Evolutionary conservation across 2,797 vertebrate genomes (phyloP).

Genomic region (Tamandua tetradactyla): DNA sequence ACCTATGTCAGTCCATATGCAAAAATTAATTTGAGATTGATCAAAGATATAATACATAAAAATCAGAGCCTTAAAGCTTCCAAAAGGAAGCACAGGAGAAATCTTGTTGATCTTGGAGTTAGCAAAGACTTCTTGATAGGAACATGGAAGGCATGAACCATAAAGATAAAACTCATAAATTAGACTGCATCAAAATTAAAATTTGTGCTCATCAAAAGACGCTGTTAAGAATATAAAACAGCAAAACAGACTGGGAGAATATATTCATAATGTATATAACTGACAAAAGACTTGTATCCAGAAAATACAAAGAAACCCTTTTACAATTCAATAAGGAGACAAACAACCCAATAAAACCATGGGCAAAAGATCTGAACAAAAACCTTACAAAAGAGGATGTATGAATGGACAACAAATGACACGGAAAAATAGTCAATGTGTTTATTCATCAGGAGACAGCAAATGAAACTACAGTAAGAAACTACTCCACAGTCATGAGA

Average conservation of each 20-base stretch:
- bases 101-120: background rate
- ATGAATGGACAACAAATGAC: background rate
- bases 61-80: background rate
- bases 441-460: background rate
- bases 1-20: background rate
- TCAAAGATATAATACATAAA: background rate
- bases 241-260: background rate
- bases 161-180: background rate
- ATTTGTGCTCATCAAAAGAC: background rate
- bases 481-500: background rate
- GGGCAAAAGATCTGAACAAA: background rate
- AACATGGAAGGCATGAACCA: background rate
- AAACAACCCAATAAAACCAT: background rate
- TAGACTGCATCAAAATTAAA: background rate
- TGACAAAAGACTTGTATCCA: background rate
- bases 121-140: background rate
- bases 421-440: background rate
- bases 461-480: constrained; percentile 1
- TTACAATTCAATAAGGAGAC: background rate
- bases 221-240: constrained; percentile 8
- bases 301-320: background rate
- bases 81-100: background rate
- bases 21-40: background rate
- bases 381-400: background rate
- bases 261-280: background rate